These are phyloP conservation scores for Apotomis turbidana DNA, from an alignment of 2,888 invertebrate species.

Conservation along the genomic window DNA sequence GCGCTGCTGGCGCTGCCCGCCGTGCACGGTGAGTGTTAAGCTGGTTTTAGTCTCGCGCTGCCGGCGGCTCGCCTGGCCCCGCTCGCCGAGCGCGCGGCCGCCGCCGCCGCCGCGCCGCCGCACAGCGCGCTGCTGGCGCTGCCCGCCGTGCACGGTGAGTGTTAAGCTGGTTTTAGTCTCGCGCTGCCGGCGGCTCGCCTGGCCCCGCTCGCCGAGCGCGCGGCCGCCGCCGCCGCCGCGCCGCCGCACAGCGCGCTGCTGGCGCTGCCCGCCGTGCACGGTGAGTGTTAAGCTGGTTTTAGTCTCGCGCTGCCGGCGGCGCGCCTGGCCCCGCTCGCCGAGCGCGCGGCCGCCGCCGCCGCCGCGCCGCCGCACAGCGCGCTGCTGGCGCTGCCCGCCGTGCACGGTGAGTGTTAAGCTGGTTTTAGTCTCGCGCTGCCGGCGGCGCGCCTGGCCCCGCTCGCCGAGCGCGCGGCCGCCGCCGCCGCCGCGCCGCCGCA, in stretches of 20 bases:
- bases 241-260: slow-evolving; percentile 14
- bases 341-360: slow-evolving; percentile 46
- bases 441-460: too few relatives aligned
- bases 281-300: too few relatives aligned
- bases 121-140: slow-evolving; percentile 13
- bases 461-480: slow-evolving; percentile 85
- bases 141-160: slow-evolving; percentile 27
- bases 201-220: not conserved
- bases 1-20: slow-evolving; percentile 20
- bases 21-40: slow-evolving; percentile 19
- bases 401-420: slow-evolving; percentile 85
- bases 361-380: slow-evolving; percentile 85
- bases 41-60: too few relatives aligned
- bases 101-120: slow-evolving; percentile 42
- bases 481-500: slow-evolving; percentile 87
- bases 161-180: too few relatives aligned
- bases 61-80: too few relatives aligned
- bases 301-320: too few relatives aligned
- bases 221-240: slow-evolving; percentile 37
- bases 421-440: slow-evolving; percentile 49
- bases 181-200: too few relatives aligned
- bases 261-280: slow-evolving; percentile 83
- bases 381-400: slow-evolving; percentile 70
- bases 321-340: too few relatives aligned
- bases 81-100: too few relatives aligned